Evolutionary conservation across 2,113 vertebrate species (phyloP), one percentile per base, ranked within the genome.

Genomic region (Daphoenositta chrysoptera): DNA sequence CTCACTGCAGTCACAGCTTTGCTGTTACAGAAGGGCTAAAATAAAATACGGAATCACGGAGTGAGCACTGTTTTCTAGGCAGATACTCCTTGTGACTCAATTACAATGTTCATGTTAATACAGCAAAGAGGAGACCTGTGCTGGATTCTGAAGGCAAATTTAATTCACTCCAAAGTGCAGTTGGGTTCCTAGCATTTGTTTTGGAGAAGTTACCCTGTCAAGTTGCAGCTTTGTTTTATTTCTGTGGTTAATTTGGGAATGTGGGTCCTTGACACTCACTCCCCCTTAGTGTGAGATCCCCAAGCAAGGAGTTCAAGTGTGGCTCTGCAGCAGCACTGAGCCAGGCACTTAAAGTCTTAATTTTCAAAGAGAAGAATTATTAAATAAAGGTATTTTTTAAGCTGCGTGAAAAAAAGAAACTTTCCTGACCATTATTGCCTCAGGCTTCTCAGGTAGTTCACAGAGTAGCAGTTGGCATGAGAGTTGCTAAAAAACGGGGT

Each of bases 151-250:
- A 90, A 80, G 47, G 24, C 13, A 40, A 31, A 53, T 50, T 31
- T 73, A 47, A 70, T 83, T 94, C 33, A 3, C 61, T 87, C 65
- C 50, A 31, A 89, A 83, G 35, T 54, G 44, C n/a, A 39, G 84
- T 14, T 6, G 58, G 35, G 68, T 71, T 87, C 1, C 2, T 70
- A 39, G 45, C 27, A 3, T 54, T 72, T 0, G 0, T 72, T 89
- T 54, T 58, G 70, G 35, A 90, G 73, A 84, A 77, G 75, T 60
- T 78, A 40, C 39, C 22, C 30, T 9, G 65, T 51, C 21, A 35
- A 12, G 23, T 27, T 64, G 44, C 61, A 94, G 77, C 61, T 42
- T 0, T 24, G 31, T 64, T 83, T 87, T 68, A 26, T 78, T 80
- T 58, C 65, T 75, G 57, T 77, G 58, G 28, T 57, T 88, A 18